A percentile compares a stretch with the other conserved stretches of the same genome.
Conservation (phyloP, 2,113 vertebrate genomes). For the Pseudopodoces humilis region DNA sequence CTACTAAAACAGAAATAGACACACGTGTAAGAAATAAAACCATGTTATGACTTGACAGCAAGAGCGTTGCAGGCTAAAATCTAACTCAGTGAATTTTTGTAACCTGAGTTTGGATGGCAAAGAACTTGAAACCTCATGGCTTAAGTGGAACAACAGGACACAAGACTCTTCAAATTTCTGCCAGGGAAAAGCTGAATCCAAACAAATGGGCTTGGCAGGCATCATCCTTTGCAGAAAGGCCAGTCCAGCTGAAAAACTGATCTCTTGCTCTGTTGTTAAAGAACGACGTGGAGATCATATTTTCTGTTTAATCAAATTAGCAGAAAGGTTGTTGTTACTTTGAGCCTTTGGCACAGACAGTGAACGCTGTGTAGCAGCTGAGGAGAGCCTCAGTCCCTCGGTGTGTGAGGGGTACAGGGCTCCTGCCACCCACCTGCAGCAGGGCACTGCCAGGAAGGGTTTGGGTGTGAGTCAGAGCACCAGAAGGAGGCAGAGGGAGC, state of each 20-base stretch:
- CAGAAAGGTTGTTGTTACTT: background rate
- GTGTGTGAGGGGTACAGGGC: background rate
- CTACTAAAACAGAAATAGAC: background rate
- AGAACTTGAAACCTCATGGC: background rate
- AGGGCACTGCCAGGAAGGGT: background rate
- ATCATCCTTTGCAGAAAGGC: background rate
- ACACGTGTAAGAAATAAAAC: background rate
- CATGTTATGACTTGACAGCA: background rate
- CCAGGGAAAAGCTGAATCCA: background rate
- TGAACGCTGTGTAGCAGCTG: accelerated
- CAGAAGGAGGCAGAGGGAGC: background rate
- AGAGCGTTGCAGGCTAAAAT: background rate
- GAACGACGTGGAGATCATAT: background rate
- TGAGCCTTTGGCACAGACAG: background rate
- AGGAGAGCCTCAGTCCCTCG: accelerated
- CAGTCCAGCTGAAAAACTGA: background rate
- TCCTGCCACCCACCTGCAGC: background rate
- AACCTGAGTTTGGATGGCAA: background rate
- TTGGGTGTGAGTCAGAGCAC: background rate
- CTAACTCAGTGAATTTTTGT: background rate
- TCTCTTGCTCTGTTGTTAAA: background rate
- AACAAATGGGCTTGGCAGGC: background rate
- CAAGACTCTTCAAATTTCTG: background rate
- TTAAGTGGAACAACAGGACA: background rate
- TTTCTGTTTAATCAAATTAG: background rate